These are phyloP conservation scores for Dugesia japonica DNA, from an alignment of 2,888 invertebrate species.

Conservation along the genomic window DNA sequence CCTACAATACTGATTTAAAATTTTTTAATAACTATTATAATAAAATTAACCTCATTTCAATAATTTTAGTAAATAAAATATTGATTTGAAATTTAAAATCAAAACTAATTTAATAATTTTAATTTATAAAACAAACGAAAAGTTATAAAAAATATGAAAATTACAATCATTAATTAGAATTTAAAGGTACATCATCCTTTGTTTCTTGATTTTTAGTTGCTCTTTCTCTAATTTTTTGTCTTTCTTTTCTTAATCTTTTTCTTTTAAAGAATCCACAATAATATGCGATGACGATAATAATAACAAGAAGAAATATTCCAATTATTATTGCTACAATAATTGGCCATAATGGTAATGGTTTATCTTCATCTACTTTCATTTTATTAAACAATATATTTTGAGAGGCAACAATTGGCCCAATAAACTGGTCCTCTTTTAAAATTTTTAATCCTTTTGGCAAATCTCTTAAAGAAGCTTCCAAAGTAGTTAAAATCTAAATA, in stretches of 20 bases:
- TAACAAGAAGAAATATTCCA: not conserved
- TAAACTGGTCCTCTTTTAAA: not conserved
- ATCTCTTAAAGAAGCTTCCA: not conserved
- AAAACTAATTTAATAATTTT: not conserved
- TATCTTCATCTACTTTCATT: constrained; percentile 9
- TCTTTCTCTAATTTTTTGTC: not conserved
- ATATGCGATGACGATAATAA: not conserved
- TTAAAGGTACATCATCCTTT: not conserved
- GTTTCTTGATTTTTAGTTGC: too few relatives aligned
- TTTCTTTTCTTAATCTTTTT: not conserved
- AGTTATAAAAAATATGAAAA: not conserved
- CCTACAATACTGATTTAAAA: not conserved
- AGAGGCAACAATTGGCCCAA: not conserved
- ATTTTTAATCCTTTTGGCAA: not conserved
- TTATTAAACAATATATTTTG: not conserved
- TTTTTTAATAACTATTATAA: not conserved
- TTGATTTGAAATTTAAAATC: not conserved
- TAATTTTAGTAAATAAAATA: not conserved
- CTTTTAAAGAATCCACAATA: constrained; percentile 9
- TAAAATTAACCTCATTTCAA: not conserved
- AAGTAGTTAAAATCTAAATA: not conserved
- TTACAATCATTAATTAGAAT: not conserved
- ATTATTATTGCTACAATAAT: not conserved
- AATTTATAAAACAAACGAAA: not conserved
- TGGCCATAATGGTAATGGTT: not conserved